A percentile compares a stretch with the other conserved stretches of the same genome.
These are phyloP conservation scores for Halcyon senegalensis DNA, from an alignment of 2,113 vertebrate genomes.

Conservation along the genomic window DNA sequence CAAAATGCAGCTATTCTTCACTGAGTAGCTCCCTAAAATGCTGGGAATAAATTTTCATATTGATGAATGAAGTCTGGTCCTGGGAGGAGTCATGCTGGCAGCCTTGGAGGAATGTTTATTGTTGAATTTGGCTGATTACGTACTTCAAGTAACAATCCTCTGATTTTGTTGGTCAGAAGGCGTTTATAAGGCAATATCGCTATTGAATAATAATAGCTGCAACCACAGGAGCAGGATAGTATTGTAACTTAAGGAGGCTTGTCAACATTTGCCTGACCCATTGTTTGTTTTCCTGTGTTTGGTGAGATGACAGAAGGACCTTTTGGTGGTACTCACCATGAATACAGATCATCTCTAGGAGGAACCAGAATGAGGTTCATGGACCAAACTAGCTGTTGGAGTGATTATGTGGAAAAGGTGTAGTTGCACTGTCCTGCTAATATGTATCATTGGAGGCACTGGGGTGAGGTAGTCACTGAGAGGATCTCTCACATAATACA, in stretches of 20 bases:
- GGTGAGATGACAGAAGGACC: not conserved
- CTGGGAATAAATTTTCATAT: not conserved
- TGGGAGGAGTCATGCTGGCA: not conserved
- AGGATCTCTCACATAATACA: not conserved
- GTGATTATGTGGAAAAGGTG: not conserved
- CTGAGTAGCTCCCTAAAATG: not conserved
- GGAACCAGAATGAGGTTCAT: not conserved
- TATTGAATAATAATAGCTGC: not conserved
- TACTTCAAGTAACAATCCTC: not conserved
- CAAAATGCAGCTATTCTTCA: not conserved
- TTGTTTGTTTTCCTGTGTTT: not conserved
- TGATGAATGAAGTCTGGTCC: not conserved
- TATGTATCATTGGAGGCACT: rapidly evolving
- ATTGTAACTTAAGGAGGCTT: not conserved
- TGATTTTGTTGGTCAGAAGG: not conserved
- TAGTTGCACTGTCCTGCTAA: not conserved
- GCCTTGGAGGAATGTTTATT: not conserved
- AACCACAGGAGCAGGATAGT: not conserved
- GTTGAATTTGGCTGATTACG: not conserved
- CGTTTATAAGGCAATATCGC: not conserved
- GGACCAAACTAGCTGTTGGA: not conserved
- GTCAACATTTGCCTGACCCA: not conserved
- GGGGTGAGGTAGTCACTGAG: not conserved
- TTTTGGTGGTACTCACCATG: not conserved
- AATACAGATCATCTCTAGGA: not conserved